Base-by-base conservation (phyloP, 2,797 vertebrate genomes). In the Balearica regulorum region DNA sequence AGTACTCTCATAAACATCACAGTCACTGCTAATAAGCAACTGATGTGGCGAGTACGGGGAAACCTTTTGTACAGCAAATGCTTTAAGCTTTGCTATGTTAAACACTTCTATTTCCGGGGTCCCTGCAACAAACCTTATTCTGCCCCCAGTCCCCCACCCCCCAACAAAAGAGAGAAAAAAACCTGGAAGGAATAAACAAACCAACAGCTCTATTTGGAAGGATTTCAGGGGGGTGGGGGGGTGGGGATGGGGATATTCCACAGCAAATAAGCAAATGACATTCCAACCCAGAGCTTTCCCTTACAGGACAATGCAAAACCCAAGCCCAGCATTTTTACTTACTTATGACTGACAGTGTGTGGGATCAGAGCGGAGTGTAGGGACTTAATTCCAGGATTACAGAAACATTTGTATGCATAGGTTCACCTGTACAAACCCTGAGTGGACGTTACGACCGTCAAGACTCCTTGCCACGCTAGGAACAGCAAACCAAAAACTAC, bases 291-390 rank as follows among this genome's bases (percentile, higher is more conserved):
- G 26, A 48, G 53, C 18, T 6, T 43, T 57, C 46, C 41, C 21
- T 44, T 16, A 20, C 7, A 22, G 24, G 35, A 22, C 20, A 35
- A 58, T 0, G 19, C 25, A 69, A 69, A 69, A 26, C 2, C 2
- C 44, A 43, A 51, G 7, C 12, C 65, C 60, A 13, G 24, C 20
- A 3, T 26, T 43, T 69, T 17, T 4, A 43, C 29, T 51, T 22
- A 17, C 49, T 28, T 31, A 14, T 3, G 43, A 24, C 11, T 19
- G 22, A 6, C 71, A 18, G 48, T 0, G 9, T 9, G 41, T 2
- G 25, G 41, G 60, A 5, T 25, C 61, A 53, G 25, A 37, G 39
- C 69, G 14, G 31, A 20, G 15, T 0, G 0, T 11, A 53, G 31
- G 19, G 39, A 16, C 33, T 15, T 28, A 35, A 4, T 3, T 12